These are phyloP conservation scores for Sylvia borin DNA, from an alignment of 2,797 vertebrate genomes.

Conservation along the genomic window DNA sequence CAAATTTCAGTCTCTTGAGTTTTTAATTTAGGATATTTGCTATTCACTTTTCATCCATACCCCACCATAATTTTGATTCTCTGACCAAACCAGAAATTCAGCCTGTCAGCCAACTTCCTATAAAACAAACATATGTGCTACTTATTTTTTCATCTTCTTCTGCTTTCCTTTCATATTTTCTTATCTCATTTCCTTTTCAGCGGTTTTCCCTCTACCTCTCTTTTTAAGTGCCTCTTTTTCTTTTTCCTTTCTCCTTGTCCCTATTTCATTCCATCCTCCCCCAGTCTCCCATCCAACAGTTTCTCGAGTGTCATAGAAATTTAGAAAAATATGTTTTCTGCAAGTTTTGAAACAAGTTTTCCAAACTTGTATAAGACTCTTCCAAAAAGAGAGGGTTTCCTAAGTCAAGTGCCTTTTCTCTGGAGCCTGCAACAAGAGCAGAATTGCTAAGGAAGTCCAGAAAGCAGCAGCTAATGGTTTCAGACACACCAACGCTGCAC, in stretches of 20 bases:
- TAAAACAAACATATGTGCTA: slow-evolving; percentile 54
- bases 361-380: background rate
- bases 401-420: background rate
- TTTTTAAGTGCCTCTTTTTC: background rate
- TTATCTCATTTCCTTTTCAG: slow-evolving; percentile 34
- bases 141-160: slow-evolving; percentile 45
- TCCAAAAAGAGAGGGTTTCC: background rate
- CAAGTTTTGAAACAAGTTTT: background rate
- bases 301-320: background rate
- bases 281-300: background rate
- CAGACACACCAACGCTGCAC: background rate
- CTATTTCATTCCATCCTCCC: background rate
- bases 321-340: background rate
- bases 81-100: slow-evolving; percentile 38
- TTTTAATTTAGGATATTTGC: slow-evolving; percentile 37
- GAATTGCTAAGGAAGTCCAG: background rate
- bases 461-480: background rate
- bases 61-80: slow-evolving; percentile 17
- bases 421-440: background rate
- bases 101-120: slow-evolving; percentile 48
- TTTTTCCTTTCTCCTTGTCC: background rate
- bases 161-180: slow-evolving; percentile 43
- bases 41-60: slow-evolving; percentile 30
- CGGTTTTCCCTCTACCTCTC: background rate
- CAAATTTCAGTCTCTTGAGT: background rate